Evolutionary conservation across 2,888 invertebrate genomes (phyloP), one percentile per base, ranked within the genome.

Genomic region (Aleiodes testaceus): DNA sequence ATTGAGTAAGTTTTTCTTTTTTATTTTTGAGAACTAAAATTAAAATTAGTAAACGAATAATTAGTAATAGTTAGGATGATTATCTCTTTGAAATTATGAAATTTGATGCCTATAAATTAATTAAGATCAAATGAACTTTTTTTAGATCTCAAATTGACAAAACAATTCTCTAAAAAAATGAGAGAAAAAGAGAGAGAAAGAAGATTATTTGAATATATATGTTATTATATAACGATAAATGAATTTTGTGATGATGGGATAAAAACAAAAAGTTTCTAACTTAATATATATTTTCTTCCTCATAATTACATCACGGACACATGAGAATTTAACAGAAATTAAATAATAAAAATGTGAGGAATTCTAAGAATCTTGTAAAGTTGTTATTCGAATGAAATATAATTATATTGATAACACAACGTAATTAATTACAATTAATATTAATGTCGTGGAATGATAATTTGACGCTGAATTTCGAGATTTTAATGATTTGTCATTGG

Each of bases 401-500:
- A 65, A 78, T 79, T 81, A 79, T 80, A 82, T 82, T 82, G 75
- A 81, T 77, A 78, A 74, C 61, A 55, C 67, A 16, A 66, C 22
- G 52, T 53, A 44, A 65, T 73, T 47, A 16, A 66, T 70, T 18
- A 70, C 3, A 16, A n/a, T 7, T 7, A 49, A 49, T 49, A 11
- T 16, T 11, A n/a, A 49, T 49, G n/a, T 6, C 2, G 4, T 16
- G 6, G 16, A 49, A 5, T 26, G 26, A 26, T 2, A 26, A 26
- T 26, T 26, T 49, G 49, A 49, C n/a, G 49, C 14, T 49, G 45
- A 53, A 53, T 20, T 63, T 16, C 42, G 49, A 5, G 20, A 66
- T 49, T 22, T 70, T 7, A 59, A 49, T 90, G 90, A 89, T 86
- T 90, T 93, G 73, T 94, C 94, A 81, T 92, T 93, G 11, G 92